phyloP scores from a whole-genome alignment of 92 coral and sea anemone genomes.

The Nematostella vectensis region DNA sequence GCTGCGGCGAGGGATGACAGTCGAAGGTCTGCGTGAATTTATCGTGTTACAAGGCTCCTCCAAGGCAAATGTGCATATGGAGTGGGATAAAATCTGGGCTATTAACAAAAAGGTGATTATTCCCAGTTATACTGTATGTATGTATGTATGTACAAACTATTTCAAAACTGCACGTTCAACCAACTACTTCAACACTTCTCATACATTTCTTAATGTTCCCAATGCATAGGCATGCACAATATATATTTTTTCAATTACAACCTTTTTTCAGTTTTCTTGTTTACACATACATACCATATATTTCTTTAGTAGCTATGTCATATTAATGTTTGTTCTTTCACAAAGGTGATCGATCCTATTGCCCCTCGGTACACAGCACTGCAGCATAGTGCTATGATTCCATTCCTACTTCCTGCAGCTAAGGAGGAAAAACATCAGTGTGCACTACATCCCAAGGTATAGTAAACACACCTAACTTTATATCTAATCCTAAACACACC shows the following conservation, averaged over 20 bases:
- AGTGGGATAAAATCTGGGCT: slow-evolving; percentile 99
- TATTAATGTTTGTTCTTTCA: too few relatives aligned
- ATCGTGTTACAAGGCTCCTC: slow-evolving; percentile 94
- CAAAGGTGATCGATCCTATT: slow-evolving; percentile 88
- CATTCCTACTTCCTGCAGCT: slow-evolving; percentile 52
- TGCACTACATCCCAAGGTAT: slow-evolving; percentile 87
- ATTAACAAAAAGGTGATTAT: slow-evolving; percentile 83
- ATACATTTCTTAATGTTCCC: not conserved
- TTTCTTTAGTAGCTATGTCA: too few relatives aligned
- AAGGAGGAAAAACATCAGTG: slow-evolving; percentile 53
- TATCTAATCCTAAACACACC: not conserved
- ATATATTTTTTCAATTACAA: too few relatives aligned
- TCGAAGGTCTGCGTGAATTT: slow-evolving; percentile 87
- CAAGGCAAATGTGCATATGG: slow-evolving; percentile 98
- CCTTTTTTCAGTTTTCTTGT: too few relatives aligned
- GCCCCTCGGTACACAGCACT: slow-evolving; percentile 96
- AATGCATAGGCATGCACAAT: too few relatives aligned
- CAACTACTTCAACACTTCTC: not conserved
- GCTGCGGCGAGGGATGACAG: slow-evolving; percentile 94
- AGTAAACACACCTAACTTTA: not conserved
- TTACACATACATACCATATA: too few relatives aligned
- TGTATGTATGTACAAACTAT: too few relatives aligned
- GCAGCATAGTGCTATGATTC: slow-evolving; percentile 53
- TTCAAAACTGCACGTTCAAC: not conserved
- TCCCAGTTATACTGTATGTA: too few relatives aligned